phyloP scores from a whole-genome alignment of 2,797 vertebrate species.

The Lepilemur ruficaudatus region DNA sequence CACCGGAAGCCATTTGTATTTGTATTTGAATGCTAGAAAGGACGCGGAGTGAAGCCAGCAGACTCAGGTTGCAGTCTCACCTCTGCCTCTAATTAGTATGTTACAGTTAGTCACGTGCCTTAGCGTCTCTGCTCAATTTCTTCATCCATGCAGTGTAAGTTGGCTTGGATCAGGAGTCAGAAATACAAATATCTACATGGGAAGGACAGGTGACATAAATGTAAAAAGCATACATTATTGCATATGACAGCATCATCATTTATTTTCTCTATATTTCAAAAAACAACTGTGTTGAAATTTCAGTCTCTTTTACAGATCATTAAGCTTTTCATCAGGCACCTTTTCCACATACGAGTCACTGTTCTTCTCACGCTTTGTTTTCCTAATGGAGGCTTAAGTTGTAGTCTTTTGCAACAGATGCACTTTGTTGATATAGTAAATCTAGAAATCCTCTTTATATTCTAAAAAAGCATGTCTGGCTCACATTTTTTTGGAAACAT shows the following conservation, averaged over 20 bases:
- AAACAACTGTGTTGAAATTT: neutral
- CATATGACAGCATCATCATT: neutral
- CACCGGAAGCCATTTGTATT: neutral
- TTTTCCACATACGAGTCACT: neutral
- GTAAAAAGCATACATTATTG: neutral
- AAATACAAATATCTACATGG: neutral
- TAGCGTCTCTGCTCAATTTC: neutral
- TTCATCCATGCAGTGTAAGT: neutral
- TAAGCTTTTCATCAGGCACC: neutral
- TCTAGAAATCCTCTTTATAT: neutral
- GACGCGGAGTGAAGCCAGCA: neutral
- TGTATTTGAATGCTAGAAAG: neutral
- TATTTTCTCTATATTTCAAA: neutral
- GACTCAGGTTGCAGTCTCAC: neutral
- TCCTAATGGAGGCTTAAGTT: neutral
- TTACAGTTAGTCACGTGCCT: neutral
- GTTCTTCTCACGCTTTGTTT: constrained; percentile 4
- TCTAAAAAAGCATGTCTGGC: neutral
- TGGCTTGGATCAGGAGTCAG: neutral
- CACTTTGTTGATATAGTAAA: constrained; percentile 31
- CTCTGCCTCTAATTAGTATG: neutral
- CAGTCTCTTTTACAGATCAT: neutral
- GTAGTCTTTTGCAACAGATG: constrained; percentile 1
- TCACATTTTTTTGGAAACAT: neutral
- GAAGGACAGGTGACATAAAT: neutral